Evolutionary conservation across 1,140 invertebrate species (phyloP), one percentile per base, ranked within the genome.

Genomic region (Danaus plexippus): DNA sequence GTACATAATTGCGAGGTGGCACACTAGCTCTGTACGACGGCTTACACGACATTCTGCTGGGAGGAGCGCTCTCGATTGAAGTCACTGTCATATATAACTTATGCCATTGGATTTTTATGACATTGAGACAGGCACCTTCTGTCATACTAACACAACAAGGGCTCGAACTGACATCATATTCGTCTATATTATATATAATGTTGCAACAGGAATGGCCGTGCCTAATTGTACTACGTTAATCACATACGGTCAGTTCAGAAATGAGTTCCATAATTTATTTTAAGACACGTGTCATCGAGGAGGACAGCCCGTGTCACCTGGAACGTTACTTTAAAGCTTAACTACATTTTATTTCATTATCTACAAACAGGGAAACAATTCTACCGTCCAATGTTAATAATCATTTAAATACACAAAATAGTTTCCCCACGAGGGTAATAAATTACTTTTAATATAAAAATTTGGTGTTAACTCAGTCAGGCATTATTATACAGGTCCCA

Each of bases 401-500:
- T 61, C 59, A 66, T 60, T 55, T 44, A 60, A 57, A 59, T 67
- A 70, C 59, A 55, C 47, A 56, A 61, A 58, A 64, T 54, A 55
- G 11, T 43, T 40, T 52, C 41, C 45, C 47, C 49, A 58, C 58
- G 47, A 11, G 64, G 63, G 62, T 57, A 67, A 78, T 75, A 78
- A 82, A 80, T 66, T 74, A 64, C 47, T 52, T 61, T 66, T 63
- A 66, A 67, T 75, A 74, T 68, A 75, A 75, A 77, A 83, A 75
- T 80, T 83, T 83, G 80, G 80, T 80, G 80, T 83, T 80, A 69
- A 77, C 70, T 79, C 77, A 78, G 80, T 80, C 77, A 76, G 72
- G 71, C 75, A 75, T 73, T 79, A 66, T 61, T 64, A 72, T 72
- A 77, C 77, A 79, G 75, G 77, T 80, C 76, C 79, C 79, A 75